Base-by-base conservation (phyloP, 2,797 vertebrate species). In the Scarus forsteni region DNA sequence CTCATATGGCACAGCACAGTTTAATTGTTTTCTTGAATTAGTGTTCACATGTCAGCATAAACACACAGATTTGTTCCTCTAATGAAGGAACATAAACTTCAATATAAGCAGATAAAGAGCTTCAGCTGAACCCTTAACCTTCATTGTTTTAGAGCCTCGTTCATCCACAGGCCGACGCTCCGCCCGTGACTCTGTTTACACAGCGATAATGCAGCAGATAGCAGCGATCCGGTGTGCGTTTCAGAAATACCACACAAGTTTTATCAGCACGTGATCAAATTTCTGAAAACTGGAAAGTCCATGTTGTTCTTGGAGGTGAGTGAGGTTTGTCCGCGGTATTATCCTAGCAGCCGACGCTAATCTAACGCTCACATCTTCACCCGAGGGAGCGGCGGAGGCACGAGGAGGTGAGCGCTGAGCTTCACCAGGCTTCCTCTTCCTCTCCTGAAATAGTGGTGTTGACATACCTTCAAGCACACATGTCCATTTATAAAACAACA, bases 191-290 rank as follows among this genome's bases (percentile, higher is more conserved):
- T 0, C 35, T 70, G 82, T 81, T 80, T 73, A 86, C 59, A 61
- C 1, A 66, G 62, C 0, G 38, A 85, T 81, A 66, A 65, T 50
- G 74, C 60, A 6, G 35, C 45, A 40, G 83, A 83, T 75, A 63
- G 27, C 38, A 19, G 48, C n/a, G 64, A 64, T 69, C 61, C 5
- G 14, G 65, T 60, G 58, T 19, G 52, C 39, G 15, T 66, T 70
- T 76, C 35, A 60, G 35, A 70, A 54, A 82, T 63, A 44, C 43
- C 73, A 72, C 66, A 71, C 67, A 48, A 16, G 60, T 60, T 61
- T 84, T 81, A 79, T 79, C 83, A 34, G 65, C 60, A 44, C 34
- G 13, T 38, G 77, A 80, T 82, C 39, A 2, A 35, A 19, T 77
- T 60, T 75, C 67, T 67, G 50, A 66, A 74, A 80, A 61, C 46